Base-by-base conservation (phyloP, 2,888 invertebrate species). In the Tipula vernalis region DNA sequence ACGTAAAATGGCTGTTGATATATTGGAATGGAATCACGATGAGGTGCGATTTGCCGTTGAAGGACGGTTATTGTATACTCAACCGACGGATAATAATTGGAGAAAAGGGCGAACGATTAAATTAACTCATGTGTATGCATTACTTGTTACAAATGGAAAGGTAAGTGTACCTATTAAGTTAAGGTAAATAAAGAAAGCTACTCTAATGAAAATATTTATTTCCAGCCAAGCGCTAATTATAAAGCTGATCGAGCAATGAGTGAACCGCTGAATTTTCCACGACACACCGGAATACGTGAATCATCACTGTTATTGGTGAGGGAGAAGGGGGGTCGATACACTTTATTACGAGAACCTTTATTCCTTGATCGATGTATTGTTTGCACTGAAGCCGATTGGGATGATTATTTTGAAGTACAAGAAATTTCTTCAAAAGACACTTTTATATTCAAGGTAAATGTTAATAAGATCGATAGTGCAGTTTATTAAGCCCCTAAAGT, bases 391-490 rank as follows among this genome's bases (percentile, higher is more conserved):
- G 95, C 96, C 87, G 98, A 98, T 89, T 95, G 96, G 91, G 97
- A 97, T 90, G 98, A 98, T 91, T 97, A 97, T 91, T 98, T 98
- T 91, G 98, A 98, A 93, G 95, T 98, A 88, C 97, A 98, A 92
- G 98, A 98, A 92, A 94, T 97, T 88, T 95, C 96, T 88, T 96
- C 97, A 87, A 98, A 97, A 92, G 98, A 98, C 91, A 96, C 98
- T 87, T 97, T 96, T 92, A 96, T 98, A 91, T 97, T 98, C 92
- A 98, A 98, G 95, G 98, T 98, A 92, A 90, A 57, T 84, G 39
- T 12, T 6, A 15, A 15, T 13, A 36, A n/a, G 5, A 39, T 84
- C 84, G 41, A 39, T 84, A 41, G 39, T 84, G 84, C 39, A 84
- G 41, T 5, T 15, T 84, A 28, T n/a, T 12, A 8, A 10, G 15